phyloP scores from a whole-genome alignment of 2,113 vertebrate species.

The Hemiscyllium ocellatum region DNA sequence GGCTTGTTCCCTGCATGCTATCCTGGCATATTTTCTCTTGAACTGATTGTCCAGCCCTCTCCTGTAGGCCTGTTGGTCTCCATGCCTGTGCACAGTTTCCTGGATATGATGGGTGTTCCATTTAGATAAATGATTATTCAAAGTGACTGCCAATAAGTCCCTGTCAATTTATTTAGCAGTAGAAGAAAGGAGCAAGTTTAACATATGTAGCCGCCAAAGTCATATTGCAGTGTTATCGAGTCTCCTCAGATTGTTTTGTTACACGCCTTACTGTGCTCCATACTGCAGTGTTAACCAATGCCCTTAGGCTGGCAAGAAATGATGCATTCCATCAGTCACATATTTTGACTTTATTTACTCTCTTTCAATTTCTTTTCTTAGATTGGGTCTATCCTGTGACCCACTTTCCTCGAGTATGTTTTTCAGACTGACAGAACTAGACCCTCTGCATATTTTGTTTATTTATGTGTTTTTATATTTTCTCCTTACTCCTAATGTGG shows the following conservation, averaged over 20 bases:
- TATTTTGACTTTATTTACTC: not conserved
- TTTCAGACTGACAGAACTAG: not conserved
- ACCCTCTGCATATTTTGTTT: not conserved
- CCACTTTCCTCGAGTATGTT: not conserved
- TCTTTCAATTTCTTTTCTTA: not conserved
- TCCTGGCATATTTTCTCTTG: not conserved
- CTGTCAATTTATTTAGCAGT: not conserved
- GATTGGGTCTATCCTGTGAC: not conserved
- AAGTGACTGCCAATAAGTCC: not conserved
- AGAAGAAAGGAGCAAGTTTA: not conserved
- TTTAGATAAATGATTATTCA: not conserved
- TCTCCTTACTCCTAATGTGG: not conserved
- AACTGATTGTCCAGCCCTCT: not conserved
- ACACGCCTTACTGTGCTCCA: not conserved
- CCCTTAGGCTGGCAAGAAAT: not conserved
- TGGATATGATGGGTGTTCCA: not conserved
- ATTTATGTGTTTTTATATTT: not conserved
- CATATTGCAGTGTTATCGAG: no score
- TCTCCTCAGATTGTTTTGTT: not conserved
- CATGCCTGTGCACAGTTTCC: not conserved
- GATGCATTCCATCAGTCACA: not conserved
- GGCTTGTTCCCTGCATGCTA: not conserved
- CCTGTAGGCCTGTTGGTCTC: not conserved
- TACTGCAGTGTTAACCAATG: not conserved
- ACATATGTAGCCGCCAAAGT: not conserved